Evolutionary conservation across 2,113 vertebrate species (phyloP).

Genomic region (Hemiscyllium ocellatum): DNA sequence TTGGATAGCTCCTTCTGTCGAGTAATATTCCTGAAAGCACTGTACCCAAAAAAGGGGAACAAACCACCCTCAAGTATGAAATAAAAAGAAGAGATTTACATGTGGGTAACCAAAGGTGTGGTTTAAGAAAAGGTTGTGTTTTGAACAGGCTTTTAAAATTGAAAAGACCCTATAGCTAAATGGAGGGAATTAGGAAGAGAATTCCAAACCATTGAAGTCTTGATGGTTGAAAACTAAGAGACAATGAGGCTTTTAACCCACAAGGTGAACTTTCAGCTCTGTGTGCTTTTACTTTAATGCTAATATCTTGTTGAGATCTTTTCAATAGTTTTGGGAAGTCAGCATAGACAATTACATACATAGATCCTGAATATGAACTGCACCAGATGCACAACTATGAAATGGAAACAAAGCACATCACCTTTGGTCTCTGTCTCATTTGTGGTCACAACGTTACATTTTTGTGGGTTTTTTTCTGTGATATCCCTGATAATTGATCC

Average conservation of each 20-base stretch:
- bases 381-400: no score
- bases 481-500: not conserved
- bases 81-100: not conserved
- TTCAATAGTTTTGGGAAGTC: not conserved
- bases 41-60: no score
- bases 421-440: not conserved
- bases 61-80: not conserved
- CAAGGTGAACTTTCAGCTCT: not conserved
- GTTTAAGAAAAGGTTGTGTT: no score
- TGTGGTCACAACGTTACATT: not conserved
- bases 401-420: not conserved
- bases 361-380: not conserved
- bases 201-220: no score
- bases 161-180: no score
- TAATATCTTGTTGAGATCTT: not conserved
- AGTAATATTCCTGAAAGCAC: not conserved
- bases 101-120: not conserved
- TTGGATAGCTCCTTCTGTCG: not conserved
- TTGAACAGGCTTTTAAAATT: no score
- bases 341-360: not conserved
- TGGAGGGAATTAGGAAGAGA: no score
- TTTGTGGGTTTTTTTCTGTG: not conserved
- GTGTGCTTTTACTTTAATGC: not conserved
- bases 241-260: no score
- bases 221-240: no score